Evolutionary conservation across 2,888 invertebrate genomes (phyloP), one percentile per base, ranked within the genome.

Genomic region (Drosophila limbata): DNA sequence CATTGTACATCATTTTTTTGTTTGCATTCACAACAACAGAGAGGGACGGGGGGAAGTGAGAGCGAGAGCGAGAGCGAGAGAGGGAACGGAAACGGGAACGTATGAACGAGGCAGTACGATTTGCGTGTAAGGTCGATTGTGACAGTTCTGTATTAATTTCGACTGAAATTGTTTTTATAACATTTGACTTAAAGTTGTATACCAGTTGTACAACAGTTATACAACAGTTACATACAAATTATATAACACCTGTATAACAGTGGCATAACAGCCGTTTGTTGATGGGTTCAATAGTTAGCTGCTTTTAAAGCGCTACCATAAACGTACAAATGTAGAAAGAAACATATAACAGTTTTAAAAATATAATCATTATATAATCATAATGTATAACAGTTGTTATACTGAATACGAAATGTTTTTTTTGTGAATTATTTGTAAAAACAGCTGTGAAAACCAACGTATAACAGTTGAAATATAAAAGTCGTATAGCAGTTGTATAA

Each of bases 1-100:
- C 79, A 77, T 79, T 77, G 76, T 63, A 79, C 66, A 75, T 52
- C 56, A 69, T 65, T 51, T 35, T 9, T 21, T 8, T 40, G 21
- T 11, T 35, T n/a, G 60, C 79, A 79, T 75, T 62, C 55, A 39
- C 44, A 47, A 19, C 47, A 60, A 15, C 48, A 3, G 19, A 21
- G 50, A 19, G 19, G 35, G 44, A 39, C 9, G 33, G 33, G 40
- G 39, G 39, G 31, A 6, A 52, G n/a, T n/a, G n/a, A n/a, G n/a
- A n/a, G n/a, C n/a, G n/a, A n/a, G n/a, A 21, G 51, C 15, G 31
- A 33, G 25, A 48, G 44, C 50, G 28, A n/a, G 25, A 48, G 44
- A 40, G 28, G 11, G 44, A 42, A 35, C 40, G 44, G 17, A 28
- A 63, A 45, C 35, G 51, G 31, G 35, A 56, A 42, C 64, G 19